Base-by-base conservation (phyloP, 2,888 invertebrate genomes). In the Eupithecia tripunctaria region DNA sequence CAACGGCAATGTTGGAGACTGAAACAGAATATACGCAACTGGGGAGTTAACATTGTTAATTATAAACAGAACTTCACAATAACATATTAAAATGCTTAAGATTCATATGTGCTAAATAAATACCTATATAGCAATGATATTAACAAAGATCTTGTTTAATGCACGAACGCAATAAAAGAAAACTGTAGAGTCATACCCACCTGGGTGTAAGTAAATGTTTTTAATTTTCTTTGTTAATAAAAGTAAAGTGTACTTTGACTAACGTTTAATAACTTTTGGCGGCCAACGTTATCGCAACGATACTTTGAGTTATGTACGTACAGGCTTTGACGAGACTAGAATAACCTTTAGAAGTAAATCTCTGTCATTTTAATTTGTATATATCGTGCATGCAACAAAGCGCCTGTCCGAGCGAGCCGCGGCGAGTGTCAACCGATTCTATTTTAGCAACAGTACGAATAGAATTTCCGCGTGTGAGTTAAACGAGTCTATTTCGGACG, bases 381-480 rank as follows among this genome's bases (percentile, higher is more conserved):
- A 56, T 56, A 25, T 25, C 38, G 12, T 51, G 70, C n/a, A n/a
- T n/a, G n/a, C 64, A 60, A 51, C 41, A 32, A 43, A 59, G 56
- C 41, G 73, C 36, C 29, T 67, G 67, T 36, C 36, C 62, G 73
- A 65, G 71, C 71, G 70, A 41, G 65, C 59, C 68, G 59, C 60
- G 27, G 76, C 75, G 80, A 21, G 78, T 82, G 80, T 80, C 78
- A 76, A 81, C 51, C 63, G 51, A 74, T 72, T 85, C 86, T 90
- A 90, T 89, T 88, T 86, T 82, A 71, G 82, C 79, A 76, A 69
- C 75, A 74, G 77, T 84, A 79, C 80, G 81, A 85, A 87, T 86
- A 86, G 84, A 82, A 86, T 88, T 90, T 91, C 90, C 90, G 87
- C 86, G 85, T 88, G 84, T 79, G 79, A 83, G 80, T 85, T 85